Evolutionary conservation across 1,140 invertebrate genomes (phyloP), one percentile per base, ranked within the genome.

Genomic region (Melitaea cinxia): DNA sequence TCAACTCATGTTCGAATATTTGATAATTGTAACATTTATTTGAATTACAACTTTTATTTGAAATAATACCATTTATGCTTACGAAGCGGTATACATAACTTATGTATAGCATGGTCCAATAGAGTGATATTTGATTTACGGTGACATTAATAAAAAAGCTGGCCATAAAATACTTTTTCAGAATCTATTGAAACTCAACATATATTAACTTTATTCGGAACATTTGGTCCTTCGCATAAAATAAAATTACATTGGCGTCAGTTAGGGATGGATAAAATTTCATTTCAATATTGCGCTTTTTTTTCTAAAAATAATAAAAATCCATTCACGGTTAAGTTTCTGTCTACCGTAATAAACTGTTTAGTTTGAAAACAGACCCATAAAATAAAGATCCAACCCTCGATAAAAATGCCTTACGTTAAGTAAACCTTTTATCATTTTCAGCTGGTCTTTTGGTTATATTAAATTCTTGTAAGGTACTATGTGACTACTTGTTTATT

Each of bases 271-370:
- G 47, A 58, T 58, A 42, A 26, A 58, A 30, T 58, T 58, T 49
- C 56, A 49, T 58, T 47, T 58, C 56, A 58, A 42, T 47, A 58
- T 58, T 21, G 24, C 9, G 7, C 10, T 58, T 58, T 58, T 58
- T 39, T 58, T 57, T 57, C 24, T 39, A 39, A 57, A 57, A 57
- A 57, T 58, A 58, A 58, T 47, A 58, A 58, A 47, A 57, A 39
- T 42, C 24, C 37, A 57, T 57, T 24, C 37, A 42, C 35, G 35
- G 54, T 57, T 57, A 26, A 57, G 35, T 57, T 57, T 57, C 54
- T 39, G 21, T 28, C 39, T 42, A 24, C 54, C 54, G 37, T 57
- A 57, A 57, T 57, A 57, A 57, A 42, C 54, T 42, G 54, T 57
- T 57, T 57, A 57, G 54, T 57, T 42, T 42, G 35, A 42, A 57